These are phyloP conservation scores for Slavum lentiscoides DNA, from an alignment of 2,888 invertebrate genomes.

Conservation along the genomic window DNA sequence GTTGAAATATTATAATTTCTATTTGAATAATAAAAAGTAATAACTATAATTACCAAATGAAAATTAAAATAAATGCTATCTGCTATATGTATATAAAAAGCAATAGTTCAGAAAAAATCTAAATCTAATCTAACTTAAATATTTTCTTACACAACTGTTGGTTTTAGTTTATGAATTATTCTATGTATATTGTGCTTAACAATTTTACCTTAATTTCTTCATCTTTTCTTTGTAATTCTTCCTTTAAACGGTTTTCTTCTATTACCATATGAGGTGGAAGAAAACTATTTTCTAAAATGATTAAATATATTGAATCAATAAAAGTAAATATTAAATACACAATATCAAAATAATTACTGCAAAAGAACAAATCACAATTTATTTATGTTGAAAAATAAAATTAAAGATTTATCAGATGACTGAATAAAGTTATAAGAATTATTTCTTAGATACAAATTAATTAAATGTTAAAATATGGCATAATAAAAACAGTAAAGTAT, in stretches of 20 bases:
- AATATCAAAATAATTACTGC: no score
- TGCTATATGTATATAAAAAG: background rate
- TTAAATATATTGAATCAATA: background rate
- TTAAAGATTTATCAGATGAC: no score
- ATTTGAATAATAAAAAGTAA: no score
- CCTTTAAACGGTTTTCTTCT: background rate
- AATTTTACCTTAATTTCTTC: background rate
- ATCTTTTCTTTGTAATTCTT: background rate
- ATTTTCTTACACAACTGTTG: background rate
- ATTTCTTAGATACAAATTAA: no score
- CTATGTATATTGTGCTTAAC: background rate
- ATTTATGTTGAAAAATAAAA: no score
- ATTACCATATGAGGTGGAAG: background rate
- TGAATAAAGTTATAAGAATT: no score
- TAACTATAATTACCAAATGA: no score
- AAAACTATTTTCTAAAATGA: background rate
- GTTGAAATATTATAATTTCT: no score
- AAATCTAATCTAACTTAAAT: background rate
- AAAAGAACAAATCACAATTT: no score
- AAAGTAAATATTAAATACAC: background rate
- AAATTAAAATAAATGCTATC: no score
- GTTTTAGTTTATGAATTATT: background rate
- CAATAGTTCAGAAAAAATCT: background rate
- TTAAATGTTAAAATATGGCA: no score
- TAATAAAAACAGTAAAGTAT: no score